Base-by-base conservation (phyloP, 2,888 invertebrate genomes). In the Dryobotodes eremita region DNA sequence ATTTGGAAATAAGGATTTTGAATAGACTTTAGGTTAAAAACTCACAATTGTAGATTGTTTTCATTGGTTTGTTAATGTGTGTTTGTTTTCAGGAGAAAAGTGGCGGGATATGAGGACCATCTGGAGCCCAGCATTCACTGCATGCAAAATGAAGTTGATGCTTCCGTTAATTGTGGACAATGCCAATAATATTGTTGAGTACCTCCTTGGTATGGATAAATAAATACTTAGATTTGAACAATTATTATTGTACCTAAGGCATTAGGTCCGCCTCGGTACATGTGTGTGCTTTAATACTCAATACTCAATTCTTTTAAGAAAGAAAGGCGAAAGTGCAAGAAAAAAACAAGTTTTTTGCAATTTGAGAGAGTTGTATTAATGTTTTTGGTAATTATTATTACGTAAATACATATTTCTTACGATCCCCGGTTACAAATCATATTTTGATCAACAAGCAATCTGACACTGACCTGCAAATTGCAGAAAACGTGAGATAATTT, bases 81-180 rank as follows among this genome's bases (percentile, higher is more conserved):
- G 13, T 64, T 59, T 55, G 20, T 62, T 82, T 81, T 61, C 87
- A 97, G 97, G 96, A 15, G 94, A 97, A 1, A 94, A 89, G 90
- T 97, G 97, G 97, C 94, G 95, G 0, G 94, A 96, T 7, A 95
- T 97, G 95, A 91, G 97, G 26, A 91, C 92, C 0, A 94, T 97
- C 0, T 86, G 97, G 42, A 97, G 96, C 26, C 97, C 97, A 0
- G 96, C 97, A 0, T 97, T 97, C 90, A 97, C 97, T 0, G 94
- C 97, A 13, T 97, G 97, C 70, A 97, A 97, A 91, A 97, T 97
- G 97, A 95, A 95, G 64, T 86, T 91, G 10, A 97, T 97, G 97
- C 94, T 97, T 89, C 95, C 95, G 0, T 92, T 97, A 75, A 97
- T 97, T 91, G 92, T 83, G 0, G 93, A 95, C 20, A 94, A 93